Percentiles rank a stretch among this genome's conserved stretches.
Evolutionary conservation across 2,113 vertebrate genomes (phyloP).

Genomic region (Neodontobutis hainanensis): DNA sequence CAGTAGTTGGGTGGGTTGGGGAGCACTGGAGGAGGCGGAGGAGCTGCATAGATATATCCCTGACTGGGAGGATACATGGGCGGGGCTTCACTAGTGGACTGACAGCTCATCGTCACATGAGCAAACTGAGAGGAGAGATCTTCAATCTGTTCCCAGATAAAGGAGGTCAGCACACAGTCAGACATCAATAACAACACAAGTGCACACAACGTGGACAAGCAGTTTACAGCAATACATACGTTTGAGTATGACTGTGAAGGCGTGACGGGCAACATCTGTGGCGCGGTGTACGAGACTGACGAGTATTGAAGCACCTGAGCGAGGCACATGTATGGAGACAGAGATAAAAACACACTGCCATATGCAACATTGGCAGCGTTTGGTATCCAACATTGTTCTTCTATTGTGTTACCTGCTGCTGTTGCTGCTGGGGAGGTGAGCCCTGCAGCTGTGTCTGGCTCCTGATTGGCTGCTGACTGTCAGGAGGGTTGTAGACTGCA

Average conservation of each 20-base stretch:
- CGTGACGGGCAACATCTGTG: constrained; percentile 88
- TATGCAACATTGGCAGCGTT: background rate
- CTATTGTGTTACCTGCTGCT: constrained; percentile 80
- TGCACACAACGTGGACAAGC: background rate
- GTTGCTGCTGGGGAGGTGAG: constrained; percentile 72
- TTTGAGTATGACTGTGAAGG: constrained; percentile 87
- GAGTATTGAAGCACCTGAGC: constrained; percentile 85
- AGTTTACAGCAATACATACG: constrained; percentile 72
- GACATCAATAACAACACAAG: background rate
- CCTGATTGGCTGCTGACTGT: constrained; percentile 83
- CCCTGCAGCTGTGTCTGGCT: constrained; percentile 79
- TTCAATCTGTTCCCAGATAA: constrained; percentile 73
- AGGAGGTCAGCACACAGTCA: constrained; percentile 26
- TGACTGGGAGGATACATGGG: constrained; percentile 72
- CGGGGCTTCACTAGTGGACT: constrained; percentile 83
- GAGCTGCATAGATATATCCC: constrained; percentile 70
- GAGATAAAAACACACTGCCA: constrained; percentile 39
- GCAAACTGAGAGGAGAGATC: constrained; percentile 86
- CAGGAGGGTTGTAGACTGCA: constrained; percentile 92
- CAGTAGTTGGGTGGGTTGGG: constrained; percentile 81
- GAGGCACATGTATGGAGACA: constrained; percentile 46
- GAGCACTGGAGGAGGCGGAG: constrained; percentile 76
- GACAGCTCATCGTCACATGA: constrained; percentile 88
- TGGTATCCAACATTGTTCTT: constrained; percentile 1
- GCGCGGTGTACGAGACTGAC: constrained; percentile 86